These are phyloP conservation scores for Embidobia sp. DNA, from an alignment of 2,888 invertebrate genomes.

Conservation along the genomic window DNA sequence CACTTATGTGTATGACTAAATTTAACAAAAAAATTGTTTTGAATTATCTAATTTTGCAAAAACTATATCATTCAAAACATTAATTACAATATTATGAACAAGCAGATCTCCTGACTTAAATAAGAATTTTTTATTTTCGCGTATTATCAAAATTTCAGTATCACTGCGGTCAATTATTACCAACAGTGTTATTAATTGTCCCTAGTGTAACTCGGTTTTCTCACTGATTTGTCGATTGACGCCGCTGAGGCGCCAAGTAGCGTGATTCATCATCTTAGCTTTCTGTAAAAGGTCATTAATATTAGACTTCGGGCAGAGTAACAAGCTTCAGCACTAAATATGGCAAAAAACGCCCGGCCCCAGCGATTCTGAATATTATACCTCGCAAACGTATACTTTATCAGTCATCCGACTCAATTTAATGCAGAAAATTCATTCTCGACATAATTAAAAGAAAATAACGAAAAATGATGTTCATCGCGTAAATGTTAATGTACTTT, in stretches of 20 bases:
- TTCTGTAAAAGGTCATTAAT: slow-evolving; percentile 77
- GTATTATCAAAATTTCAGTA: too few species aligned
- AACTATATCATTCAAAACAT: too few species aligned
- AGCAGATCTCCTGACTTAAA: too few species aligned
- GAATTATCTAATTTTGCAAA: too few species aligned
- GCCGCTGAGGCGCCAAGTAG: slow-evolving; percentile 13
- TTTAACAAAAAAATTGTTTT: too few species aligned
- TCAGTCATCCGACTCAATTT: slow-evolving; percentile 46
- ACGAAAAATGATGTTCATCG: slow-evolving; percentile 33
- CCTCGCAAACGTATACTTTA: slow-evolving; percentile 30
- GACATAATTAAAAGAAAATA: slow-evolving; percentile 51
- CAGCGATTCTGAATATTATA: slow-evolving; percentile 52
- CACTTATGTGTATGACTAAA: too few species aligned
- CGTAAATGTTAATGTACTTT: slow-evolving; percentile 10
- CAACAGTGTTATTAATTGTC: slow-evolving; percentile 46
- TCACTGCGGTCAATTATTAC: slow-evolving; percentile 35
- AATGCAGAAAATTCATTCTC: slow-evolving; percentile 39
- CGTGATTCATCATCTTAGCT: slow-evolving; percentile 63
- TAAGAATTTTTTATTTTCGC: too few species aligned
- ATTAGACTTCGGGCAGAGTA: slow-evolving; percentile 75
- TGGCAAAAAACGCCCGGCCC: slow-evolving; percentile 68
- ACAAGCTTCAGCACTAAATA: slow-evolving; percentile 80
- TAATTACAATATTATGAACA: too few species aligned
- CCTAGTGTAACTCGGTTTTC: slow-evolving; percentile 25
- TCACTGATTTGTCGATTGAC: slow-evolving; percentile 58